Percentiles rank a stretch among this genome's conserved stretches.
These are phyloP conservation scores for Anser cygnoides DNA, from an alignment of 2,113 vertebrate species.

Conservation along the genomic window DNA sequence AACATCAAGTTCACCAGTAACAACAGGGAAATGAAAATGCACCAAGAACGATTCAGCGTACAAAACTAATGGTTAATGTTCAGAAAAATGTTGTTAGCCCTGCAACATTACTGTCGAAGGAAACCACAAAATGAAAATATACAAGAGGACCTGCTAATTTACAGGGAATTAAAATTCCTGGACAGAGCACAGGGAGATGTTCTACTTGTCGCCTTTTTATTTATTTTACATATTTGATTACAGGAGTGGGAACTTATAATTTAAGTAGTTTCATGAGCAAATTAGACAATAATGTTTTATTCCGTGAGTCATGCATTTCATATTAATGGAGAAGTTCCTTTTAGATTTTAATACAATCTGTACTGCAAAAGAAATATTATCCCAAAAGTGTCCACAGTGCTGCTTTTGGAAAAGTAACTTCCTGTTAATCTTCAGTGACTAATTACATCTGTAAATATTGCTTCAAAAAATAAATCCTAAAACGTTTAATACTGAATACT, in stretches of 20 bases:
- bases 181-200: fast-evolving
- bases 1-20: not conserved
- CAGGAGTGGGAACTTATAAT: not conserved
- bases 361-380: not conserved
- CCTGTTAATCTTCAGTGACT: not conserved
- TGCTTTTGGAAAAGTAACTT: not conserved
- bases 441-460: not conserved
- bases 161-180: not conserved
- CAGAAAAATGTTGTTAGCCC: not conserved
- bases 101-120: not conserved
- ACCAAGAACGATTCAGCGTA: not conserved
- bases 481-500: not conserved
- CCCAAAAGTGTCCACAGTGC: not conserved
- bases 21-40: not conserved
- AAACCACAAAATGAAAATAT: constrained; percentile 5
- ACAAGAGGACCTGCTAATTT: not conserved
- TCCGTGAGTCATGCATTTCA: not conserved
- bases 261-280: not conserved
- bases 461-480: not conserved
- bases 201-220: not conserved
- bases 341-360: not conserved
- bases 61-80: not conserved
- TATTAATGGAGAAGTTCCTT: not conserved
- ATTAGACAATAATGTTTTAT: not conserved
- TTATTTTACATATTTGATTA: constrained; percentile 37